Base-by-base conservation (phyloP, 2,113 vertebrate genomes). In the Nematolebias whitei region DNA sequence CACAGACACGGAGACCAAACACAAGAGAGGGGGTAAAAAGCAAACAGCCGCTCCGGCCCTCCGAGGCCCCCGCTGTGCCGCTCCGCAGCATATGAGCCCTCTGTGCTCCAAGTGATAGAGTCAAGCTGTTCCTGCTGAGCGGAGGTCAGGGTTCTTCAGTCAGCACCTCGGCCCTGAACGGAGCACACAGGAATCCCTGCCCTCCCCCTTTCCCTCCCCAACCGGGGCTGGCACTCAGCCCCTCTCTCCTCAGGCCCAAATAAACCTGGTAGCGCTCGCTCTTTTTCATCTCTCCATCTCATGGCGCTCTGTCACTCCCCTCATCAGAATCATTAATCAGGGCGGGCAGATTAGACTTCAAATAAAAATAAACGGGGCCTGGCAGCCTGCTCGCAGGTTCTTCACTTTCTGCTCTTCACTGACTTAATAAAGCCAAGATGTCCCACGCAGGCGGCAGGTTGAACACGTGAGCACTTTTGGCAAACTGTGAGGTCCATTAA, bases 101-200 rank as follows among this genome's bases (percentile, higher is more conserved):
- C 75, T 74, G 63, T 81, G 79, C 86, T 87, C 80, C 54, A 29
- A 73, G 83, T 85, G 89, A 92, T 85, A 81, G 85, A 92, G 89
- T 88, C 87, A 92, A 88, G 89, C 90, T 93, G 89, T 89, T 91
- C 83, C 88, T 81, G 85, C 86, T 85, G 86, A 89, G 85, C 83
- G 83, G 86, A 88, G 91, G 91, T 93, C 90, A 91, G 91, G 91
- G 88, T 91, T 84, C 82, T 88, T 92, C 91, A 90, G 84, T 93
- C 93, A 93, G 87, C 90, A 90, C 92, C 90, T 91, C 88, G 41
- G 89, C 89, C 88, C 89, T 87, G 88, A 92, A 90, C 88, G 87
- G 84, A 89, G 92, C 90, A 90, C 90, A 92, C 90, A 91, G 87
- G 89, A 90, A 89, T 85, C 88, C 79, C 12, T 4, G 8, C n/a